Evolutionary conservation across 2,888 invertebrate genomes (phyloP).

Genomic region (Eudemis profundana): DNA sequence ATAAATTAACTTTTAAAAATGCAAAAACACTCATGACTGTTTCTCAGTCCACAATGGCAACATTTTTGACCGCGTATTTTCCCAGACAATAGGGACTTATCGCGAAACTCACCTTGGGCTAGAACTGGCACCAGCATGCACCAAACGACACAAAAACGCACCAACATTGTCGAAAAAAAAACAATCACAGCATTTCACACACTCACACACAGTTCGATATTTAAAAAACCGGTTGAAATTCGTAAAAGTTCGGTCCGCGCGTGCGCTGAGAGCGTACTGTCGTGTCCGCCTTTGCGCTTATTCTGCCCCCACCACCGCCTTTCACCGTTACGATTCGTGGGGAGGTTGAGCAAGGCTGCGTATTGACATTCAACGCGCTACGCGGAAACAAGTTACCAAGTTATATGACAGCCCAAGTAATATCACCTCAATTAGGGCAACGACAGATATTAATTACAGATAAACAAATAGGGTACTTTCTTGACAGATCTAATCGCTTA

Average conservation of each 20-base stretch:
- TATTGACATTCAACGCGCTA: neutral
- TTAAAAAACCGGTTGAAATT: neutral
- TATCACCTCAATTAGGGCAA: neutral
- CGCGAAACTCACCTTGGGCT: slow-evolving; percentile 25
- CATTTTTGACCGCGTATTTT: slow-evolving; percentile 11
- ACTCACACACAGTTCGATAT: slow-evolving; percentile 13
- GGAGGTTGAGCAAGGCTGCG: slow-evolving; percentile 13
- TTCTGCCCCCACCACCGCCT: slow-evolving; percentile 7
- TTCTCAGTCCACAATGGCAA: neutral
- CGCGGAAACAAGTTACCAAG: slow-evolving; percentile 13
- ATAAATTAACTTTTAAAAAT: neutral
- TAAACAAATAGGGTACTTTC: no score
- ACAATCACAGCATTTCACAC: slow-evolving; percentile 27
- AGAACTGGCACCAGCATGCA: slow-evolving; percentile 15
- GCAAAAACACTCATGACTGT: neutral
- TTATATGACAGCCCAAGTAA: neutral
- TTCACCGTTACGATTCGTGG: slow-evolving; percentile 7
- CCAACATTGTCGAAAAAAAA: slow-evolving; percentile 20
- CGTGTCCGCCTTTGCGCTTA: neutral
- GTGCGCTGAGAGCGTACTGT: neutral
- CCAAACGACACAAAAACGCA: slow-evolving; percentile 21
- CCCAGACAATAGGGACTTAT: slow-evolving; percentile 15
- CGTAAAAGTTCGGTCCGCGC: neutral
- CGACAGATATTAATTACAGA: no score
- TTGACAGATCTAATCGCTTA: no score